Base-by-base conservation (phyloP, 2,888 invertebrate species). In the Onthophagus sagittarius region DNA sequence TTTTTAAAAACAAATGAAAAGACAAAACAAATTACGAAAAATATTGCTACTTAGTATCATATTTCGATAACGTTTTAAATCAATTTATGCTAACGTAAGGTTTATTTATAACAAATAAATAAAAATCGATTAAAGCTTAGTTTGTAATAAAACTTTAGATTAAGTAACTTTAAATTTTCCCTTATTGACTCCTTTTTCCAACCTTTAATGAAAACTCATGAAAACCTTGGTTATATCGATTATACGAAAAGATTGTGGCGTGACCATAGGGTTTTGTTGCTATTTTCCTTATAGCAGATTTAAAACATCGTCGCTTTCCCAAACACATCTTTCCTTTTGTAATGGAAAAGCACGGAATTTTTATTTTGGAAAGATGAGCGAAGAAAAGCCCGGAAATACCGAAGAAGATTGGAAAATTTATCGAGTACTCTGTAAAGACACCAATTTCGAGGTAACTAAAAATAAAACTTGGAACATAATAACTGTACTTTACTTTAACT, bases 321-420 rank as follows among this genome's bases (percentile, higher is more conserved):
- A 71, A 15, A 71, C 64, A 70, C 65, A 72, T 71, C 9, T 15
- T 62, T 14, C 9, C 31, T 62, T 14, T 67, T 53, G 31, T 62
- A 13, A 32, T 32, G 53, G 63, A 15, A 15, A 63, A 23, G n/a
- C 5, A 64, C 63, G 31, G 15, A 31, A 15, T 7, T 15, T 7
- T 7, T 13, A 15, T 31, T 67, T 67, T 15, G 15, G n/a, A 23
- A 70, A 72, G 11, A 75, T 80, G 80, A 63, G 80, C 78, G 79
- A 79, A 72, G 79, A 80, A 72, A 75, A 80, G 39, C 79, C 81
- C 62, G 84, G 86, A 74, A 89, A 89, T 80, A 86, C 88, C 32
- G 87, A 89, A 77, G 92, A 93, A 82, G 93, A 94, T 84, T 93
- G 93, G 91, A 89, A 89, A 82, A 89, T 93, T 76, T 94, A 90